phyloP scores from a whole-genome alignment of 1,140 invertebrate genomes.

The Papilio xuthus region DNA sequence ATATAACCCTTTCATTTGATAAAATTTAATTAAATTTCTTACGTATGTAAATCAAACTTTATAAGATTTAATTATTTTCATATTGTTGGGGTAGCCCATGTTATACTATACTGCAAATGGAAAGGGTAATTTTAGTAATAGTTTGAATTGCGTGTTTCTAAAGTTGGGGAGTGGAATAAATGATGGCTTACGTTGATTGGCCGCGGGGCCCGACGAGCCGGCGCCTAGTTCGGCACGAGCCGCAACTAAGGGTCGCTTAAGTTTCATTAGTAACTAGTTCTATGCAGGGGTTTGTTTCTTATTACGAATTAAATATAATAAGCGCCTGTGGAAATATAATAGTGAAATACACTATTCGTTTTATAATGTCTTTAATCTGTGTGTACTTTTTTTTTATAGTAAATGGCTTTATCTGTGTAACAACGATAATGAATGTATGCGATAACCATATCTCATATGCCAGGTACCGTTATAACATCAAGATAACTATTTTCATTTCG shows the following conservation, averaged over 20 bases:
- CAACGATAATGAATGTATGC: not conserved
- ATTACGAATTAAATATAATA: not conserved
- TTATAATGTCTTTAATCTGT: not conserved
- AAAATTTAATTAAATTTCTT: not conserved
- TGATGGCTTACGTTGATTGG: slow-evolving; percentile 30
- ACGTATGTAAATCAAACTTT: not conserved
- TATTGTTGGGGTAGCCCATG: slow-evolving; percentile 6
- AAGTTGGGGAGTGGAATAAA: slow-evolving; percentile 36
- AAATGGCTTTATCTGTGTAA: not conserved
- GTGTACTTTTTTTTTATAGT: not conserved
- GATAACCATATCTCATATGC: not conserved
- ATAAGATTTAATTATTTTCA: slow-evolving; percentile 10
- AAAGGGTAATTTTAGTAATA: slow-evolving; percentile 33
- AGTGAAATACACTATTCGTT: not conserved
- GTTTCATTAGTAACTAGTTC: slow-evolving; percentile 14
- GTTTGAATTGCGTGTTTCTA: slow-evolving; percentile 36
- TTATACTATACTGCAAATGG: slow-evolving; percentile 21
- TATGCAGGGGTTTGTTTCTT: slow-evolving; percentile 10
- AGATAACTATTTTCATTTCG: not conserved
- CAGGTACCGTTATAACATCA: not conserved
- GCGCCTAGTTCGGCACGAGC: slow-evolving; percentile 15
- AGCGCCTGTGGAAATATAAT: slow-evolving; percentile 19
- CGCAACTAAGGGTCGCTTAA: slow-evolving; percentile 18
- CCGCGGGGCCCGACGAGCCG: slow-evolving; percentile 29
- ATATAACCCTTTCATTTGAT: not conserved